Percentiles rank a stretch among this genome's conserved stretches.
phyloP scores from a whole-genome alignment of 1,140 invertebrate genomes.

The Druon quercuslanigerum region DNA sequence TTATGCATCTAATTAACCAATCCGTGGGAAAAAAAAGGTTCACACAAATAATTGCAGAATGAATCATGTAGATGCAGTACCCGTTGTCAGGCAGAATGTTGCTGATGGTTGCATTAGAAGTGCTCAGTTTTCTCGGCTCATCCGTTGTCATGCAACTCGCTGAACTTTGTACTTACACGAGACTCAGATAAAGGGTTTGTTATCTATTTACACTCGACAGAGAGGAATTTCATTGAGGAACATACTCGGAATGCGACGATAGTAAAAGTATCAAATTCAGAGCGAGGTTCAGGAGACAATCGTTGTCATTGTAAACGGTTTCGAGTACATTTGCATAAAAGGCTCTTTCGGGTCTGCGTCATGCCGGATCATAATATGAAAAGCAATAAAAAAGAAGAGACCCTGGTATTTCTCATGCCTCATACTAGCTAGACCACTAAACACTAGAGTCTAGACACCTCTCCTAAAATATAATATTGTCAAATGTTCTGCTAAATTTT shows the following conservation, averaged over 20 bases:
- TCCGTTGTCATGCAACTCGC: constrained; percentile 38
- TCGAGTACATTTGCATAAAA: neutral
- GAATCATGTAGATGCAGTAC: constrained; percentile 1
- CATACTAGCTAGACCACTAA: neutral
- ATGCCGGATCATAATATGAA: constrained; percentile 1
- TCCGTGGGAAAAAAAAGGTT: constrained; percentile 6
- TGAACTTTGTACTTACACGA: constrained; percentile 50
- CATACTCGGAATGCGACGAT: constrained; percentile 26
- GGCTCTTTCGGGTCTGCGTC: constrained; percentile 1
- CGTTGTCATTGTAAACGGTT: neutral
- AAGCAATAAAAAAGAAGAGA: neutral
- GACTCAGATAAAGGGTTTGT: constrained; percentile 43
- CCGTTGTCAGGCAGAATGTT: neutral
- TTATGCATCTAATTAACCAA: neutral
- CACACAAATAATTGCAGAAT: constrained; percentile 13
- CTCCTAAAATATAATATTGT: neutral
- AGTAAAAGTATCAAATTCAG: constrained; percentile 19
- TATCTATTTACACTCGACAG: constrained; percentile 40
- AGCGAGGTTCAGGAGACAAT: constrained; percentile 6
- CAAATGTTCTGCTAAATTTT: neutral
- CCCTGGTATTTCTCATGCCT: neutral
- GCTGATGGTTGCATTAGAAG: constrained; percentile 6
- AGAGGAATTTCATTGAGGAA: constrained; percentile 41
- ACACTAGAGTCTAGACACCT: neutral
- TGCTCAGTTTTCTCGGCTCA: constrained; percentile 17